Conservation (phyloP, 2,797 vertebrate species). For the Esox lucius region DNA sequence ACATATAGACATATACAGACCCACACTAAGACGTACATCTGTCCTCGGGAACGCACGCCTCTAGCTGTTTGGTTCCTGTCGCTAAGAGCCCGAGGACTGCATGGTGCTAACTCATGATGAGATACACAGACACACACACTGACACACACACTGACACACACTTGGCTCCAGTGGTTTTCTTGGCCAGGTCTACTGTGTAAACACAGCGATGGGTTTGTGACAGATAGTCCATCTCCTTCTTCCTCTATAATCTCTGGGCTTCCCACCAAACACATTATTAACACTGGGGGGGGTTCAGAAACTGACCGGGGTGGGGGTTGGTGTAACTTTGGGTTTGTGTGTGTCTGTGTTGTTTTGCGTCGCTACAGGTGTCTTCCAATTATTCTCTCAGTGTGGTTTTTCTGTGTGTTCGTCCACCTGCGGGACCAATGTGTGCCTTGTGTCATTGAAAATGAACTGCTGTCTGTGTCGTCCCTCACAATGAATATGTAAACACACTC, state of each 20-base stretch:
- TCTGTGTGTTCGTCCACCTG: constrained; percentile 8
- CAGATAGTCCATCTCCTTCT: not conserved
- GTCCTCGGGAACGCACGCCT: too few species aligned
- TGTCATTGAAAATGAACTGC: not conserved
- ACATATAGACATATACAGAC: too few species aligned
- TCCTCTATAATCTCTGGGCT: not conserved
- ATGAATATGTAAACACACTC: constrained; percentile 42
- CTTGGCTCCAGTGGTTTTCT: not conserved
- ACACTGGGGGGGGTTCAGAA: not conserved
- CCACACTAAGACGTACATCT: too few species aligned
- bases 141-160: not conserved
- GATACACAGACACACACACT: not conserved
- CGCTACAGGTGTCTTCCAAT: not conserved
- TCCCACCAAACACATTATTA: not conserved
- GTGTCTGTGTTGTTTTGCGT: constrained; percentile 9
- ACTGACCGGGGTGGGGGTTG: not conserved
- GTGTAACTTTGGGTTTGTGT: not conserved
- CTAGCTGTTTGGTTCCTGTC: too few species aligned
- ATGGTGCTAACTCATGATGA: too few species aligned
- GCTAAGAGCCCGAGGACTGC: too few species aligned
- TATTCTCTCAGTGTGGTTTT: not conserved
- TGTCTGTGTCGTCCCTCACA: constrained; percentile 14
- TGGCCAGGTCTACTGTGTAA: not conserved
- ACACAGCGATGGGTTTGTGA: not conserved
- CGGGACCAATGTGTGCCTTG: not conserved